Evolutionary conservation across 2,888 invertebrate species (phyloP), one percentile per base, ranked within the genome.

Genomic region (Atethmia centrago): DNA sequence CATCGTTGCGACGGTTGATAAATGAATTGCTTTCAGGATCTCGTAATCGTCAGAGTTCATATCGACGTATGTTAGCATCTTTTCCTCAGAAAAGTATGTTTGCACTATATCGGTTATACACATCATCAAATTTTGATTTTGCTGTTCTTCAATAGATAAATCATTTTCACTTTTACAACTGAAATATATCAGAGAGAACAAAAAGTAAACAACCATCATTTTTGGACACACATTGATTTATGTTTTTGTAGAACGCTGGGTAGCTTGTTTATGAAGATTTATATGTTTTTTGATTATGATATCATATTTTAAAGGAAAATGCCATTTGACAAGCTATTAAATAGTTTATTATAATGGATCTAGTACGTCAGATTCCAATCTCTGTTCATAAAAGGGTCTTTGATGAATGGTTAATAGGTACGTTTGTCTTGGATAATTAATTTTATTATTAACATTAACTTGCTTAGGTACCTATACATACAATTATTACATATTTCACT

Each of bases 1-100:
- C 9, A 85, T 4, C 4, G 81, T 31, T 16, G 72, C 25, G 12
- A 28, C 40, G 0, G 40, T 31, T 25, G 76, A 49, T 8, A 79
- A 61, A 64, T 90, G 85, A 16, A 90, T 81, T 4, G 58, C 65
- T 68, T 79, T 74, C 25, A 88, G 65, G 10, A 89, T 42, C 0
- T 45, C 10, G 65, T 82, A 73, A 19, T 80, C 67, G 28, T 72
- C 72, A 31, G 49, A 55, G n/a, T 74, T 69, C 40, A 84, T 70
- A 58, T 83, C 73, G 5, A 86, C 42, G 62, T 84, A 85, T 0
- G 83, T 80, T 7, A 89, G 3, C 0, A 25, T 61, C 9, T 82
- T 80, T 14, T 36, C 42, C 3, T 82, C 74, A 19, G 28, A 62
- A 28, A 83, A 88, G 65, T 88, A 87, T 74, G 83, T 82, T 7